Evolutionary conservation across 2,113 vertebrate genomes (phyloP).

Genomic region (Trinectes maculatus): DNA sequence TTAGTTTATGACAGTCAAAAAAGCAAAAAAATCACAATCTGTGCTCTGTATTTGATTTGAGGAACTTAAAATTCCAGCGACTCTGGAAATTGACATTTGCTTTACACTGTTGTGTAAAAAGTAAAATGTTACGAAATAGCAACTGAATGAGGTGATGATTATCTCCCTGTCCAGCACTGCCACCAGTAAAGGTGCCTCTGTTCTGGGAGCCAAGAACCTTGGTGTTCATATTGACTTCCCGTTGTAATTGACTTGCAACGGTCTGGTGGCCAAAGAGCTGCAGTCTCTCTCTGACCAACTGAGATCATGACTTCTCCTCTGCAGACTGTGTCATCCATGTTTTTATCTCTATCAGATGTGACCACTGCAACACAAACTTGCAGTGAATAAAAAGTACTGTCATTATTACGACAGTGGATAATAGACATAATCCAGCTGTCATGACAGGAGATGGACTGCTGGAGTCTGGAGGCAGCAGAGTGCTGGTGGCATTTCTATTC

Average conservation of each 20-base stretch:
- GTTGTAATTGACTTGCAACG: no score
- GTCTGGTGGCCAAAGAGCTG: no score
- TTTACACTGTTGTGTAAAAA: no score
- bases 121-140: no score
- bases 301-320: no score
- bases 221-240: no score
- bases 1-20: background rate
- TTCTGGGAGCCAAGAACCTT: no score
- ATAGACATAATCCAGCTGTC: conserved; percentile 55
- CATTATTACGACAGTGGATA: conserved; percentile 26
- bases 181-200: background rate
- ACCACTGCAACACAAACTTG: background rate
- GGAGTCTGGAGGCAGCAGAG: conserved; percentile 32
- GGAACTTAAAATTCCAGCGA: background rate
- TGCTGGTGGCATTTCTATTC: conserved; percentile 36
- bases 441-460: conserved; percentile 30
- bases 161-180: background rate
- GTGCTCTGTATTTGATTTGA: background rate
- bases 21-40: background rate
- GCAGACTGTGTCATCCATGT: background rate
- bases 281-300: background rate
- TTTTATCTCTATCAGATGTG: background rate
- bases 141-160: background rate
- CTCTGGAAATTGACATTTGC: no score
- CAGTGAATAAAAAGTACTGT: background rate